Evolutionary conservation across 2,888 invertebrate species (phyloP).

Genomic region (Brachynemurus nebulosus): DNA sequence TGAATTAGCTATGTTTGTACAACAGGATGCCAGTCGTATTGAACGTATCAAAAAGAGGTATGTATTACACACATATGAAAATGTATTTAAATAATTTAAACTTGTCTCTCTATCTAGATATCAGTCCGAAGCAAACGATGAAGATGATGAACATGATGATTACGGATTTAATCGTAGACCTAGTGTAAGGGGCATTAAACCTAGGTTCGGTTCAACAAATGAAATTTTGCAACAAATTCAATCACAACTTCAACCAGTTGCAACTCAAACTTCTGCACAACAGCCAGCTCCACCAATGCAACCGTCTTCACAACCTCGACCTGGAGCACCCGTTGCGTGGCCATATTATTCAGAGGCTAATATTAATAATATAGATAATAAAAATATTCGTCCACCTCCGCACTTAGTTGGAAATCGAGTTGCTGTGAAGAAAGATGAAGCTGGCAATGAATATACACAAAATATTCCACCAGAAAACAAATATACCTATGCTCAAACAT

Average conservation of each 20-base stretch:
- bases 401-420: slow-evolving; percentile 13
- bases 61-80: slow-evolving; percentile 15
- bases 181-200: slow-evolving; percentile 77
- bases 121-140: slow-evolving; percentile 38
- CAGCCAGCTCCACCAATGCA: slow-evolving; percentile 23
- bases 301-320: slow-evolving; percentile 19
- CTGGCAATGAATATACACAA: slow-evolving; percentile 2
- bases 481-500: slow-evolving; percentile 6
- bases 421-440: slow-evolving; percentile 5
- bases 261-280: slow-evolving; percentile 24
- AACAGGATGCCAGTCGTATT: slow-evolving; percentile 69
- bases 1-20: slow-evolving; percentile 70
- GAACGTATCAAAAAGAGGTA: slow-evolving; percentile 65
- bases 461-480: slow-evolving; percentile 1
- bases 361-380: slow-evolving; percentile 26
- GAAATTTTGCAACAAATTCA: slow-evolving; percentile 74
- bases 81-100: neutral
- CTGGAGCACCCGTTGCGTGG: slow-evolving; percentile 39
- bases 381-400: slow-evolving; percentile 16
- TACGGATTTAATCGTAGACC: slow-evolving; percentile 84
- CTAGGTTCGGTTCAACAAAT: slow-evolving; percentile 66
- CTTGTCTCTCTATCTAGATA: slow-evolving; percentile 27
- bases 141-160: slow-evolving; percentile 73
- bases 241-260: slow-evolving; percentile 48
- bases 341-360: slow-evolving; percentile 51